Evolutionary conservation across 2,888 invertebrate genomes (phyloP), one percentile per base, ranked within the genome.

Genomic region (Rhopalosiphum nymphaeae): DNA sequence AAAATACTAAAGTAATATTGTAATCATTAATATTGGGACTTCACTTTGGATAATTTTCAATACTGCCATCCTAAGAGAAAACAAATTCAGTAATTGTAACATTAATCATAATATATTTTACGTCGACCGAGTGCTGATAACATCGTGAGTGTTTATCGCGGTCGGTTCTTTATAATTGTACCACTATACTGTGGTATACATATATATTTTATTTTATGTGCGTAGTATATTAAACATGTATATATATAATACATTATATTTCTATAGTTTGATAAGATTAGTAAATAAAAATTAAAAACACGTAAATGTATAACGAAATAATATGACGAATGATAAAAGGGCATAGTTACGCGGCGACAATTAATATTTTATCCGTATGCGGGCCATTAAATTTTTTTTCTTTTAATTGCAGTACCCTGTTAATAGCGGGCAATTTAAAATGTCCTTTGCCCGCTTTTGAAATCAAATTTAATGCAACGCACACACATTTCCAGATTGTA

Each of bases 391-490:
- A 53, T 25, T 88, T 88, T 53, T 53, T n/a, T 88, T 11, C 36
- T 88, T 88, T 88, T 88, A 56, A 89, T 89, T 53, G 89, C 56
- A 56, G 25, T 89, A 89, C 89, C 89, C 89, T 13, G 36, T 89
- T 42, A 89, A 57, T 89, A 42, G 89, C 13, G 29, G 42, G 42
- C 89, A 26, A 89, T 89, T 89, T 56, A 89, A 89, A 56, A 89
- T 25, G 42, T 89, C 36, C 89, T 42, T 89, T 89, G 42, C 42
- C 7, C 7, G 42, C 42, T 88, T 53, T 56, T 53, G 42, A 53
- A 49, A 56, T 57, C 56, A 42, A 56, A 56, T 42, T 89, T 56
- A 36, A 53, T 36, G 56, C 56, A 26, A 85, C 26, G 21, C 56
- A 25, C n/a, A n/a, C 88, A 26, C 88, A 88, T 10, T 49, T 11